A percentile compares a stretch with the other conserved stretches of the same genome.
These are phyloP conservation scores for Leucoraja ocellata DNA, from an alignment of 2,797 vertebrate species.

Conservation along the genomic window DNA sequence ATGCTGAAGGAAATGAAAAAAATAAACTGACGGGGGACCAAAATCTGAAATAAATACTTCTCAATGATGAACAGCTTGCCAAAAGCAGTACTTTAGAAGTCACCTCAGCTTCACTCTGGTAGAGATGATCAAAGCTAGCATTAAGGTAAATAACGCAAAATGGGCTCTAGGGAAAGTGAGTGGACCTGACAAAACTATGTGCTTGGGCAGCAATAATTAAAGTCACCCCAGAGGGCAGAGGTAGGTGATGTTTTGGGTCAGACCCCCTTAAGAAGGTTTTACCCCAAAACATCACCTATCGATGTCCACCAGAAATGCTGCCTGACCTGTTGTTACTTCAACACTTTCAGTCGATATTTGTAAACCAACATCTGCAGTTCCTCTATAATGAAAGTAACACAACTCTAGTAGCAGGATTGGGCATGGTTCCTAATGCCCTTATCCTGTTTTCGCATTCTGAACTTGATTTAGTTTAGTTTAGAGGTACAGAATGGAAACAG, in stretches of 20 bases:
- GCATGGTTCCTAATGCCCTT: not conserved
- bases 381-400: not conserved
- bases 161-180: not conserved
- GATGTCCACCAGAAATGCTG: too few relatives aligned
- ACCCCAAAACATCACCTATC: too few relatives aligned
- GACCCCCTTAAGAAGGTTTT: too few relatives aligned
- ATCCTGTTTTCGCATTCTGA: not conserved
- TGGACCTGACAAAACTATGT: not conserved
- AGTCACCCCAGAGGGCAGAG: too few relatives aligned
- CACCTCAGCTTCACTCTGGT: not conserved
- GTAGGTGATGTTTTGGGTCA: too few relatives aligned
- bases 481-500: too few relatives aligned
- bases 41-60: not conserved
- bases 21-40: not conserved
- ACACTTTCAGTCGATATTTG: too few relatives aligned
- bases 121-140: not conserved
- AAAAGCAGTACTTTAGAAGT: not conserved
- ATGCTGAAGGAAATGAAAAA: not conserved
- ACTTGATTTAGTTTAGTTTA: not conserved
- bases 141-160: not conserved
- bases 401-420: not conserved
- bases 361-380: too few relatives aligned
- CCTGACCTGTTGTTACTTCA: too few relatives aligned
- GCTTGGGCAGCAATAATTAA: too few relatives aligned
- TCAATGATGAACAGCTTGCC: not conserved